Base-by-base conservation (phyloP, 2,888 invertebrate species). In the Eupithecia subfuscata region DNA sequence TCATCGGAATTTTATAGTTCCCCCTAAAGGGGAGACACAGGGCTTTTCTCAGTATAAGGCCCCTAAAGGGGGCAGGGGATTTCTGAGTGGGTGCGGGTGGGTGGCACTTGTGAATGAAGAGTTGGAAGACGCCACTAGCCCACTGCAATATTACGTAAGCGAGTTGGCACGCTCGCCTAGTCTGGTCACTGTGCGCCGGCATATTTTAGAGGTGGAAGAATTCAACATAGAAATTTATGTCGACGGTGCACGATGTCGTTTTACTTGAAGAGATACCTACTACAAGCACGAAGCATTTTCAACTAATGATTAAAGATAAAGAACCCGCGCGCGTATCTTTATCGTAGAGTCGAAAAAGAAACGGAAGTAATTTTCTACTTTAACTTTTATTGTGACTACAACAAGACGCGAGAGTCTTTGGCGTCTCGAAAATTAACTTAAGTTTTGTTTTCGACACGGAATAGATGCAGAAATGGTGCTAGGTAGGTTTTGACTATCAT, bases 61-160 rank as follows among this genome's bases (percentile, higher is more conserved):
- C 56, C 56, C 56, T n/a, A 3, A 3, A 56, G 11, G 48, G 56
- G 56, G 56, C 22, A 60, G 56, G 60, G 52, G 25, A 60, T 25
- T 9, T 56, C 22, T 60, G 25, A 6, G 25, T 25, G 60, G 60
- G 60, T 60, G 60, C 75, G 70, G 76, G 76, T 74, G 74, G 75
- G 73, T 74, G 77, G 74, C 74, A 77, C 82, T 89, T 83, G 85
- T 91, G 90, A 91, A 91, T 90, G 91, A 82, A 86, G 79, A 60
- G 14, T 22, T 25, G 25, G 60, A 60, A 60, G 60, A 60, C 60
- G 60, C 60, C 60, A 60, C 25, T 60, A 22, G 60, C 25, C 88
- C 90, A 86, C 91, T 91, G 91, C 91, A 91, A 81, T 84, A 85
- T 92, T 91, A 91, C 87, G 88, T 91, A 91, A 92, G 83, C 77